Conservation (phyloP, 2,888 invertebrate genomes). For the Phyllotreta cruciferae region DNA sequence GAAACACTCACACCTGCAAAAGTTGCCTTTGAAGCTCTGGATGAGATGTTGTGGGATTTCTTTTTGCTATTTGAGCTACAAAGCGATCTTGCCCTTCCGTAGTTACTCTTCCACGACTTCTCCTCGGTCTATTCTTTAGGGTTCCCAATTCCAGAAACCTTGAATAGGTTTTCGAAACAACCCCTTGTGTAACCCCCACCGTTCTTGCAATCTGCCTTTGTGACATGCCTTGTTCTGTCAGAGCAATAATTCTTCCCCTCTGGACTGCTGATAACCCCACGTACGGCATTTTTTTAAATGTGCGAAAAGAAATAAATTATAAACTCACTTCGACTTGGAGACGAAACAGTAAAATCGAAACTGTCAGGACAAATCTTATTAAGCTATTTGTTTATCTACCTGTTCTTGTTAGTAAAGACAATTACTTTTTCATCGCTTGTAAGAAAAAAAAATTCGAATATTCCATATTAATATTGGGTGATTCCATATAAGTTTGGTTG, state of each 20-base stretch:
- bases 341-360: background rate
- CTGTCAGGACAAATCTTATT: background rate
- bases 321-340: no score
- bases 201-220: background rate
- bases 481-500: no score
- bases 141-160: background rate
- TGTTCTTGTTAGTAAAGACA: no score
- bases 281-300: no score
- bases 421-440: no score
- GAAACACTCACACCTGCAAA: constrained; percentile 10
- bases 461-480: no score
- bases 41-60: background rate
- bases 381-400: background rate
- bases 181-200: background rate
- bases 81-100: background rate
- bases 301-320: no score
- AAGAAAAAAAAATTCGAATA: no score
- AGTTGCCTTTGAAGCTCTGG: constrained; percentile 5
- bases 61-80: constrained; percentile 3
- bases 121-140: no score
- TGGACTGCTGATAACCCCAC: no score
- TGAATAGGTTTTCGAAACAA: background rate
- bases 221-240: constrained; percentile 1
- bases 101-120: background rate
- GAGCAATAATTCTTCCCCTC: constrained; percentile 1